phyloP scores from a whole-genome alignment of 2,888 invertebrate genomes.

The Koerneria pararmatus region DNA sequence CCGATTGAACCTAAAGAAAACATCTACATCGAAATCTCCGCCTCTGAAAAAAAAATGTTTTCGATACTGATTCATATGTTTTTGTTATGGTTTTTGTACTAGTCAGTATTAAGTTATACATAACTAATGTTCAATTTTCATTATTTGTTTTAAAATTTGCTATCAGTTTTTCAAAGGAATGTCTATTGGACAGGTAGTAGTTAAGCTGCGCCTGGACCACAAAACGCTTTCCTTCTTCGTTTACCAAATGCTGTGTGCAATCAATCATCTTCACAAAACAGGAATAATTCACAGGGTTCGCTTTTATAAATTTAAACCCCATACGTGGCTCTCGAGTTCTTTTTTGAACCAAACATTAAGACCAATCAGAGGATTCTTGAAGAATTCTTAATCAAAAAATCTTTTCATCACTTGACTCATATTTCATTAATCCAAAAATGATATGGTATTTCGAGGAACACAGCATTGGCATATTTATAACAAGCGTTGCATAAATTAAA shows the following conservation, averaged over 20 bases:
- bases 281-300: slow-evolving; percentile 66
- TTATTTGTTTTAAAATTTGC: not conserved
- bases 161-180: too few relatives aligned
- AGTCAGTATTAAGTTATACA: not conserved
- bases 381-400: slow-evolving; percentile 5
- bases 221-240: slow-evolving; percentile 98
- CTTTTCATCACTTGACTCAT: too few relatives aligned
- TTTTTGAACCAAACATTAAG: too few relatives aligned
- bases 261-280: slow-evolving; percentile 97
- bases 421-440: not conserved
- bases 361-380: too few relatives aligned
- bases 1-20: too few relatives aligned
- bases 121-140: too few relatives aligned
- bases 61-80: slow-evolving; percentile 64
- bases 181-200: slow-evolving; percentile 8
- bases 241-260: slow-evolving; percentile 99
- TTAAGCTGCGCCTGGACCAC: slow-evolving; percentile 99
- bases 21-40: too few relatives aligned
- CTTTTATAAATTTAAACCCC: too few relatives aligned
- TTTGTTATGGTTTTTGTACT: not conserved
- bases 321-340: too few relatives aligned
- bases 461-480: not conserved
- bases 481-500: not conserved
- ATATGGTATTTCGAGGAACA: not conserved
- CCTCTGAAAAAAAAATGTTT: slow-evolving; percentile 58